Percentiles rank a stretch among this genome's conserved stretches.
Evolutionary conservation across 2,888 invertebrate genomes (phyloP).

Genomic region (Luperina testacea): DNA sequence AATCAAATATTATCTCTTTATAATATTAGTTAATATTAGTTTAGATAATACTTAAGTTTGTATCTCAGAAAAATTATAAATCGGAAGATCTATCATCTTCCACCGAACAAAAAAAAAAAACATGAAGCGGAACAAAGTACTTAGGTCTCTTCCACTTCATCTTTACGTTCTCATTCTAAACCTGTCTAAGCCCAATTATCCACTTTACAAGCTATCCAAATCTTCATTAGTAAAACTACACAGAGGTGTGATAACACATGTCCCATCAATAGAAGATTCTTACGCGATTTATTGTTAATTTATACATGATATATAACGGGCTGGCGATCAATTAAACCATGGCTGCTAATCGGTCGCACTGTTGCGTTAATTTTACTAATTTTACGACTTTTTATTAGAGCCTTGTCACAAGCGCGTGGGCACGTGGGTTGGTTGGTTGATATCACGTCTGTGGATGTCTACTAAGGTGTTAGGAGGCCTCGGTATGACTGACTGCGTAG

Average conservation of each 20-base stretch:
- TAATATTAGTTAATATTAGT: too few species aligned
- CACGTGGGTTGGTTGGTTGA: too few species aligned
- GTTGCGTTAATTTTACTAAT: slow-evolving; percentile 75
- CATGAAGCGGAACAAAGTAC: too few species aligned
- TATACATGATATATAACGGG: slow-evolving; percentile 69
- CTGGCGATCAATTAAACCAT: slow-evolving; percentile 69
- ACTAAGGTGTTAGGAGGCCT: background rate
- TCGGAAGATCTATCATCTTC: background rate
- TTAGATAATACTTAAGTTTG: background rate
- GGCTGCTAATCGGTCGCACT: slow-evolving; percentile 73
- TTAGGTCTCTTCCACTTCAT: background rate
- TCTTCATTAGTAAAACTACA: slow-evolving; percentile 24
- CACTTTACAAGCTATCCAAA: slow-evolving; percentile 11
- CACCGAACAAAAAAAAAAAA: too few species aligned
- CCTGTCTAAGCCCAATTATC: background rate
- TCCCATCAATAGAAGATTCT: slow-evolving; percentile 51
- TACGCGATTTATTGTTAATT: slow-evolving; percentile 67
- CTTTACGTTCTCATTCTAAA: background rate
- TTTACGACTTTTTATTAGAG: slow-evolving; percentile 67
- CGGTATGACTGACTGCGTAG: background rate
- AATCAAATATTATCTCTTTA: too few species aligned
- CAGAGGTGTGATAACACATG: slow-evolving; percentile 52
- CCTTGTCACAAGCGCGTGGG: too few species aligned
- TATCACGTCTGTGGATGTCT: too few species aligned
- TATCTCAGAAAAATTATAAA: background rate